Evolutionary conservation across 1,140 invertebrate genomes (phyloP).

Genomic region (Drosophila kanapiae): DNA sequence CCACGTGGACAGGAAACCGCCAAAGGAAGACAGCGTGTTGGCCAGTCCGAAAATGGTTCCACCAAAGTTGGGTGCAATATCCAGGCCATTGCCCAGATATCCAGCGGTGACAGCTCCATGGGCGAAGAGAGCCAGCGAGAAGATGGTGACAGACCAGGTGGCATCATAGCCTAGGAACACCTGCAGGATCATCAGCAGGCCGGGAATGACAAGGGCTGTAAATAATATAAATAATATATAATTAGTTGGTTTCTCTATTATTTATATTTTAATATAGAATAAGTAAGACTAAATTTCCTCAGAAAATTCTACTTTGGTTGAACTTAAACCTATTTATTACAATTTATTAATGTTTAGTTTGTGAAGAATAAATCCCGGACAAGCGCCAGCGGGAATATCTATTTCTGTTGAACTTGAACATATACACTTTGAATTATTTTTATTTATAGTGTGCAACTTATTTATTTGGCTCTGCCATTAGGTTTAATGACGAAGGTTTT

Average conservation of each 20-base stretch:
- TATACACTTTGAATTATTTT: background rate
- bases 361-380: background rate
- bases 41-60: constrained; percentile 96
- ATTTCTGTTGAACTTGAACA: constrained; percentile 12
- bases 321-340: too few relatives aligned
- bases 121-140: constrained; percentile 91
- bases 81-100: constrained; percentile 94
- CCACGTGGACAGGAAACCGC: constrained; percentile 93
- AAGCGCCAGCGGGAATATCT: background rate
- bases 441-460: background rate
- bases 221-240: constrained; percentile 20
- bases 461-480: background rate
- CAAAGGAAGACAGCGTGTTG: constrained; percentile 95
- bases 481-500: background rate
- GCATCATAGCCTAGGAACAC: constrained; percentile 90
- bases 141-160: constrained; percentile 90
- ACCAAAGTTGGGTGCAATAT: constrained; percentile 95
- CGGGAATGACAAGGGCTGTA: constrained; percentile 88
- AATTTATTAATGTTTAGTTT: background rate
- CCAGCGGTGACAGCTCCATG: constrained; percentile 94
- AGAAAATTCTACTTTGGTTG: too few relatives aligned
- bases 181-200: constrained; percentile 90
- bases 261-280: background rate
- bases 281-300: background rate
- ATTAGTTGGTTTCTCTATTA: background rate